Conservation (phyloP, 2,113 vertebrate genomes). For the Sapajus apella region DNA sequence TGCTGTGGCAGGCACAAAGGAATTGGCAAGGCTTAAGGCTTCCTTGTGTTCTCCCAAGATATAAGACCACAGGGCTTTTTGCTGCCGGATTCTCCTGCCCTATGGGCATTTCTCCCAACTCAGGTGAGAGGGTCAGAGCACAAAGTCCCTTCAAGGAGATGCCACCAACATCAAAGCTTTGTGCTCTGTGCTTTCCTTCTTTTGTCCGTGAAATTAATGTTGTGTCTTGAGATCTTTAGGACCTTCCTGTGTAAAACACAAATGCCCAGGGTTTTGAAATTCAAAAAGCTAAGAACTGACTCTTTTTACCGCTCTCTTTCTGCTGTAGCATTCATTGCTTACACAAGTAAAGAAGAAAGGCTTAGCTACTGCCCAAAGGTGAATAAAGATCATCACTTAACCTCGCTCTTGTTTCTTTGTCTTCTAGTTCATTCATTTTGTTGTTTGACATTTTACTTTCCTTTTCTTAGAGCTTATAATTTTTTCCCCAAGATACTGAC, state of each 20-base stretch:
- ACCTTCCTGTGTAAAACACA: neutral
- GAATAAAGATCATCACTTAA: neutral
- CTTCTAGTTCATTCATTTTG: neutral
- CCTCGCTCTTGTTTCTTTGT: neutral
- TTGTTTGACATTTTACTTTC: neutral
- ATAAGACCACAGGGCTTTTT: neutral
- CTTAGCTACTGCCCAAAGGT: neutral
- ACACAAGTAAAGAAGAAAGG: neutral
- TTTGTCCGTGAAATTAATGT: neutral
- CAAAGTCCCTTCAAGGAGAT: neutral
- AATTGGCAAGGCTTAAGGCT: neutral
- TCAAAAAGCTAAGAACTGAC: neutral
- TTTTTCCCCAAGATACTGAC: neutral
- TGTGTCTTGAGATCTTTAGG: neutral
- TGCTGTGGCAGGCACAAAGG: neutral
- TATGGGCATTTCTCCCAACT: neutral
- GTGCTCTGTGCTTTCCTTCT: neutral
- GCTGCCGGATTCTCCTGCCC: neutral
- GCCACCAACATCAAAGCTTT: neutral
- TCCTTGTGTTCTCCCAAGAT: neutral
- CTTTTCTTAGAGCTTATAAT: neutral
- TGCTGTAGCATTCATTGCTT: neutral
- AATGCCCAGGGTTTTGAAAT: neutral
- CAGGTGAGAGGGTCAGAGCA: neutral
- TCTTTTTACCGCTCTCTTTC: neutral